These are phyloP conservation scores for Denticeps clupeoides DNA, from an alignment of 2,797 vertebrate species.

Conservation along the genomic window DNA sequence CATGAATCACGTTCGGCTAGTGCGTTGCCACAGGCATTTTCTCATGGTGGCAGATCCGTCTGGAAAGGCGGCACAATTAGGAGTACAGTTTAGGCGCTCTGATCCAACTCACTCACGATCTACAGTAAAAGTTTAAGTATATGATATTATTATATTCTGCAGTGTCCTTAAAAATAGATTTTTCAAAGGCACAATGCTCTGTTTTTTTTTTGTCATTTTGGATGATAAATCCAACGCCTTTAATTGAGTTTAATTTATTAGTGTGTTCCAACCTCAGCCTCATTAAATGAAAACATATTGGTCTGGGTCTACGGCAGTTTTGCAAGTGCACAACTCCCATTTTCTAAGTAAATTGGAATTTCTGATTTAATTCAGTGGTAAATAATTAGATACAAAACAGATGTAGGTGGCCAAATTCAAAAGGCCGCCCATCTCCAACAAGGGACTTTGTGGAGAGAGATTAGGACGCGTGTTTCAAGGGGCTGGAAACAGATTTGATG, in stretches of 20 bases:
- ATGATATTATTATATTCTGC: slow-evolving; percentile 30
- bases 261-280: slow-evolving; percentile 51
- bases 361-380: slow-evolving; percentile 53
- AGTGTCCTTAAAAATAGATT: slow-evolving; percentile 32
- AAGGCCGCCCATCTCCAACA: slow-evolving; percentile 34
- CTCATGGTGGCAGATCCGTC: slow-evolving; percentile 16
- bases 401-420: slow-evolving; percentile 44
- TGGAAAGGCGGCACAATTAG: slow-evolving; percentile 25
- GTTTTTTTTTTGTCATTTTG: slow-evolving; percentile 36
- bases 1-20: background rate
- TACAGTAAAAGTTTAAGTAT: slow-evolving; percentile 33
- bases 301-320: slow-evolving; percentile 43
- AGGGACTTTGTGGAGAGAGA: slow-evolving; percentile 19
- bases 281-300: slow-evolving; percentile 54
- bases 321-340: slow-evolving; percentile 42
- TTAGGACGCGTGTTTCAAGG: slow-evolving; percentile 20
- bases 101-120: slow-evolving; percentile 17
- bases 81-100: too few relatives aligned
- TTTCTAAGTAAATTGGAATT: slow-evolving; percentile 60
- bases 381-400: slow-evolving; percentile 63
- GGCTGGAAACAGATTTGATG: slow-evolving; percentile 9
- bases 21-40: slow-evolving; percentile 15
- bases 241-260: slow-evolving; percentile 61
- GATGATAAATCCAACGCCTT: slow-evolving; percentile 46
- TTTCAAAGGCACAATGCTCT: slow-evolving; percentile 39